These are phyloP conservation scores for Lepidocolaptes lacrymiger DNA, from an alignment of 2,797 vertebrate genomes.

Conservation along the genomic window DNA sequence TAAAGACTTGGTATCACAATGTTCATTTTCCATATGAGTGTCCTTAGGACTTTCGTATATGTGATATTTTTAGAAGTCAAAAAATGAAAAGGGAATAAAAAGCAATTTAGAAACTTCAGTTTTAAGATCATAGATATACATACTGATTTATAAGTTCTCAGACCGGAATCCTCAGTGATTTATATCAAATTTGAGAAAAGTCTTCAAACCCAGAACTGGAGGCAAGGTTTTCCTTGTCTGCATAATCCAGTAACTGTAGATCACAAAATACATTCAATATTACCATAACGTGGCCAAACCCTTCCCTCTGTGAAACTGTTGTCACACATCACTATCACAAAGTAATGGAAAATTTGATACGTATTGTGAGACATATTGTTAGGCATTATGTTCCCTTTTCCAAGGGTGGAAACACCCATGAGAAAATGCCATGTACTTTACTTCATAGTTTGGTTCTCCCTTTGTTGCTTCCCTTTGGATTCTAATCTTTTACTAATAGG, in stretches of 20 bases:
- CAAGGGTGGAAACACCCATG: background rate
- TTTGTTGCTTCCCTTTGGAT: background rate
- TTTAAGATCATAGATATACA: background rate
- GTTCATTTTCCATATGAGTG: background rate
- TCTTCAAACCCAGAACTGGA: background rate
- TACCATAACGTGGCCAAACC: background rate
- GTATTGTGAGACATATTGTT: background rate
- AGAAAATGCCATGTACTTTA: background rate
- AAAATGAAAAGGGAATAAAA: background rate
- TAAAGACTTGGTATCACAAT: background rate
- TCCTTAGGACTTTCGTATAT: background rate
- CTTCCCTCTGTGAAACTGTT: background rate
- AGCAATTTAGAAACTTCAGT: background rate
- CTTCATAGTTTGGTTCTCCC: background rate
- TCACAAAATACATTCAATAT: background rate
- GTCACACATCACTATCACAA: background rate
- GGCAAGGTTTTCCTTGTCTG: background rate
- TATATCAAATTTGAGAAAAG: background rate
- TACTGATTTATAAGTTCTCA: background rate
- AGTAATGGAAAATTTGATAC: background rate
- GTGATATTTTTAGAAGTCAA: background rate
- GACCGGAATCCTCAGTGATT: background rate
- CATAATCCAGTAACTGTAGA: background rate
- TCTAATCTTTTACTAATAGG: background rate
- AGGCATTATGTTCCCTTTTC: background rate